These are phyloP conservation scores for Cryptops parisi DNA, from an alignment of 2,888 invertebrate genomes.

Conservation along the genomic window DNA sequence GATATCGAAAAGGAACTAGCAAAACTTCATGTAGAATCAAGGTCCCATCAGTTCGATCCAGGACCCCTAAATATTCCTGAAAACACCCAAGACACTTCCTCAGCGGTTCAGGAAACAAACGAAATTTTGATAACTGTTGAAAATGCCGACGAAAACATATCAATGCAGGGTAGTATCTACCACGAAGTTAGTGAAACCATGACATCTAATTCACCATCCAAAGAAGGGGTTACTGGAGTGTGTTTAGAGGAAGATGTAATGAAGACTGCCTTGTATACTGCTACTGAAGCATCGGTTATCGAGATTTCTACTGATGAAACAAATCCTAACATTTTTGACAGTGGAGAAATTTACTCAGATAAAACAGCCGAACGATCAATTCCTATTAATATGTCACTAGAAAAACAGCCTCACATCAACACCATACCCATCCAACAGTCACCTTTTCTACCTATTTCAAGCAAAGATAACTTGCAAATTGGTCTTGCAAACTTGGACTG, in stretches of 20 bases:
- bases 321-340: not conserved
- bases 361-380: not conserved
- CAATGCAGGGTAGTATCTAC: not conserved
- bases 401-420: no score
- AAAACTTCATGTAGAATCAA: not conserved
- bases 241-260: not conserved
- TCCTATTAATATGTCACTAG: no score
- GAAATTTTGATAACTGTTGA: not conserved
- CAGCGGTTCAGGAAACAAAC: no score
- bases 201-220: not conserved
- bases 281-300: not conserved
- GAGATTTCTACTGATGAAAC: not conserved
- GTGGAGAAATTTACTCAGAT: not conserved
- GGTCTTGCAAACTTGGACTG: not conserved
- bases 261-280: not conserved
- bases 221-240: not conserved
- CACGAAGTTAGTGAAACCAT: not conserved
- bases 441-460: not conserved
- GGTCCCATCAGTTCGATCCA: not conserved
- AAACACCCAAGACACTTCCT: not conserved
- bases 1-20: constrained; percentile 18
- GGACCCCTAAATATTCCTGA: not conserved
- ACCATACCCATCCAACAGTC: not conserved
- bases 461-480: not conserved
- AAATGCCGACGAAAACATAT: not conserved